Evolutionary conservation across 1,140 invertebrate genomes (phyloP), one percentile per base, ranked within the genome.

Genomic region (Campoletis sonorensis): DNA sequence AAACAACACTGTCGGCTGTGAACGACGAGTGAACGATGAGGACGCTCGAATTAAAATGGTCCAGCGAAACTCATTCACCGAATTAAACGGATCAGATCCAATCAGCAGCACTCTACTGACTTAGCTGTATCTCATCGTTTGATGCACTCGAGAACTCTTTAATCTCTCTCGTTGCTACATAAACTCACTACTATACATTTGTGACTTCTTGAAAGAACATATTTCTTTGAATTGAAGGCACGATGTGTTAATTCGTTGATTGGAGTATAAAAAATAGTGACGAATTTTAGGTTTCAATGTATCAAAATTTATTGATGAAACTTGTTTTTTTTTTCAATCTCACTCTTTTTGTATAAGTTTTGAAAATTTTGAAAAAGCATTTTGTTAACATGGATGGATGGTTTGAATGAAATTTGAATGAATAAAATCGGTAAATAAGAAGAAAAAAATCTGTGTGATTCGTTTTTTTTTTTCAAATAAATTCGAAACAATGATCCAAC

Each of bases 51-150:
- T 90, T 90, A 89, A 90, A 90, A 90, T 89, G 88, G 88, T 88
- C 87, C 86, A 86, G 84, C 88, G 88, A 89, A 89, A 90, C 87
- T 90, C 89, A 89, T 90, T 89, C 88, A 82, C 85, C 85, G 87
- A 89, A 89, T 90, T 88, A 90, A 90, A 90, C 86, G 85, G 87
- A 89, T 90, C 88, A 89, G 85, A 89, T 87, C 86, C 88, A 90
- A 90, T 89, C 88, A 90, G 87, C 86, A 85, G 73, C 54, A 77
- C 73, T 77, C 73, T 64, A 27, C 61, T 1, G 73, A 54, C 49
- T 61, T 40, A 81, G 81, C 79, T 64, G n/a, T 54, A 54, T 64
- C 61, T 64, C 61, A 26, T 27, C 26, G 21, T 23, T 27, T 26
- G 21, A 73, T 80, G 70, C 33, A 67, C 79, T 70, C 67, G 33